These are phyloP conservation scores for Calycopis cecrops DNA, from an alignment of 1,140 invertebrate species.

Conservation along the genomic window DNA sequence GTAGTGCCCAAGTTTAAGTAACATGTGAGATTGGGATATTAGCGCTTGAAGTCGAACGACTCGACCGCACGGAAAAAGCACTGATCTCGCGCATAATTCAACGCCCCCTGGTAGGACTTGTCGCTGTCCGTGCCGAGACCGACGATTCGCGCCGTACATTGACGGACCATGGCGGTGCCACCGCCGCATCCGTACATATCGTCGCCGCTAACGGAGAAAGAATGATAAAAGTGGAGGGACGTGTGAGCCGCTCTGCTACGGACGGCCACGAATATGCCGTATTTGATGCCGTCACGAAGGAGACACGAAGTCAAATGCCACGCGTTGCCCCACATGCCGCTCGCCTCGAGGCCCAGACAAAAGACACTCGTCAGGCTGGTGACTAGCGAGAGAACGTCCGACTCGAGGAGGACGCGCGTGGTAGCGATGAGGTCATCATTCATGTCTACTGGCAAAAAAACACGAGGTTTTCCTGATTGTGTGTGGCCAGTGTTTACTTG, in stretches of 20 bases:
- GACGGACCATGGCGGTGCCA: not conserved
- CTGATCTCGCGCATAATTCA: too few relatives aligned
- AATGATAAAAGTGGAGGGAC: constrained; percentile 3
- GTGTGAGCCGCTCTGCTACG: not conserved
- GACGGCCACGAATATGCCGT: constrained; percentile 3
- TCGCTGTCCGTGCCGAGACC: constrained; percentile 8
- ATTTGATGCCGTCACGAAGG: constrained; percentile 1
- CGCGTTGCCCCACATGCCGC: constrained; percentile 10
- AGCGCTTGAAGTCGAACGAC: too few relatives aligned
- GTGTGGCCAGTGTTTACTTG: too few relatives aligned
- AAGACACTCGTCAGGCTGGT: too few relatives aligned
- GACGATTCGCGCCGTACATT: constrained; percentile 2
- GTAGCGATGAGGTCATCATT: too few relatives aligned
- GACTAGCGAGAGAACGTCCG: too few relatives aligned
- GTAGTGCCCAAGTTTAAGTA: constrained; percentile 9
- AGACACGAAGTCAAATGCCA: constrained; percentile 2
- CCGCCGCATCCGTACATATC: not conserved
- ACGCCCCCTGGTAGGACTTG: constrained; percentile 9
- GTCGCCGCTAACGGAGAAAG: not conserved
- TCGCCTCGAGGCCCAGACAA: constrained; percentile 9
- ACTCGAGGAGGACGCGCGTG: too few relatives aligned
- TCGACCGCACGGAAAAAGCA: too few relatives aligned
- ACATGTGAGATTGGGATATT: constrained; percentile 9
- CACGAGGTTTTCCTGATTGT: too few relatives aligned
- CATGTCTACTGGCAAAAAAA: too few relatives aligned